Base-by-base conservation (phyloP, 2,797 vertebrate species). In the Anisognathus igniventris region DNA sequence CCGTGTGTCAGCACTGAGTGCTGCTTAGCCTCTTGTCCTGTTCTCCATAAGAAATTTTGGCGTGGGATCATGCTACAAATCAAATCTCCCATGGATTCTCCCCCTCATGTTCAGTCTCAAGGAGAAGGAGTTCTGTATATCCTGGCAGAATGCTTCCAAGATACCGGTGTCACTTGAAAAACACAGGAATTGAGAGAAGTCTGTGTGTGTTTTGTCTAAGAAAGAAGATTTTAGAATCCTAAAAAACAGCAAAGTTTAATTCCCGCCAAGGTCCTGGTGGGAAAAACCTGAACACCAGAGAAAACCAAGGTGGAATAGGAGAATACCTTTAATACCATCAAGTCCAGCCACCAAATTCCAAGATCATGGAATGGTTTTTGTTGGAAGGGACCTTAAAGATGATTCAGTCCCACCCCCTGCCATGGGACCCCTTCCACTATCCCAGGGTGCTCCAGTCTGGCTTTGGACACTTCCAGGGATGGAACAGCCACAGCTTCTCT, bases 171-270 rank as follows among this genome's bases (percentile, higher is more conserved):
- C 40, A 19, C 60, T 89, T 66, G 62, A 56, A 68, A 86, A 81
- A 16, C 7, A 6, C 0, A 1, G 2, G 14, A 50, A 54, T n/a
- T 62, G 15, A 61, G 53, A 28, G 9, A 80, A 62, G 20, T 12
- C 45, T 1, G 0, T 24, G 5, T 1, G n/a, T 5, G 3, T 58
- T 65, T 77, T 51, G 27, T 42, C 14, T 30, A 35, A 6, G 70
- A 78, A 62, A 35, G 17, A 24, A 56, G 22, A 40, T 31, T 37
- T 21, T 42, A 6, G 17, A 42, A 28, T 28, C 23, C 37, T 60
- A 3, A 80, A 47, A 48, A 30, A 5, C 12, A 73, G 42, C 11
- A 27, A 25, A 27, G 37, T 50, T 44, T 56, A 13, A 17, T 79
- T 73, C 10, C 33, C 5, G 33, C 23, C 25, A 37, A 75, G n/a